Evolutionary conservation across 2,888 invertebrate species (phyloP), one percentile per base, ranked within the genome.

Genomic region (Dolomedes plantarius): DNA sequence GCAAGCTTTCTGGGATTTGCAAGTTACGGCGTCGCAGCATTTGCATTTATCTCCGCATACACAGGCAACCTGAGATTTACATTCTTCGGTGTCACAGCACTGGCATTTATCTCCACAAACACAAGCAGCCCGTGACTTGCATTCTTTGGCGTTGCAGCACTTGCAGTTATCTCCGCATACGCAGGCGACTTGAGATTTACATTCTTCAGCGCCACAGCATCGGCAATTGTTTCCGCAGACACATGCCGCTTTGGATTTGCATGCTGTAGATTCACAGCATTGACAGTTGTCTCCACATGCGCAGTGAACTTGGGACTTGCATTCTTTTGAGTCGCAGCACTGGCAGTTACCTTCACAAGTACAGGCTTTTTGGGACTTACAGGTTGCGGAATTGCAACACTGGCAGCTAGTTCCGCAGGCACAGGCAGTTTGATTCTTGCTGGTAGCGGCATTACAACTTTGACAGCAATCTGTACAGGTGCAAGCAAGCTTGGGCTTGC

Each of bases 111-210:
- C 31, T 32, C 73, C 73, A 62, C 73, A 74, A n/a, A 27, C 9
- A 13, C 73, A 75, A 13, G 64, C 0, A 23, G 65, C 62, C 16
- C 23, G n/a, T 2, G 39, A 27, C 7, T 64, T 75, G 41, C 75
- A 75, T n/a, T 16, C 6, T 64, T 9, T 19, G 39, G 29, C 0
- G 7, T 28, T 13, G n/a, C 74, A 74, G 9, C 62, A 75, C 39
- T 75, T 1, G 41, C 75, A 65, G 3, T 41, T n/a, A 6, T 75
- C 41, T 65, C 65, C 62, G 36, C 73, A 74, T 36, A 11, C 3
- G 31, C 73, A 74, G 7, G 28, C 6, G 1, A 16, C 41, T 16
- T 41, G 9, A 41, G 16, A 41, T 41, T 41, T 41, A 16, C 41
- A 41, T 41, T 41, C 41, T 11, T 41, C 41, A 41, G 41, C 41